phyloP scores from a whole-genome alignment of 1,140 invertebrate genomes.

The Drosophila ercepeae region DNA sequence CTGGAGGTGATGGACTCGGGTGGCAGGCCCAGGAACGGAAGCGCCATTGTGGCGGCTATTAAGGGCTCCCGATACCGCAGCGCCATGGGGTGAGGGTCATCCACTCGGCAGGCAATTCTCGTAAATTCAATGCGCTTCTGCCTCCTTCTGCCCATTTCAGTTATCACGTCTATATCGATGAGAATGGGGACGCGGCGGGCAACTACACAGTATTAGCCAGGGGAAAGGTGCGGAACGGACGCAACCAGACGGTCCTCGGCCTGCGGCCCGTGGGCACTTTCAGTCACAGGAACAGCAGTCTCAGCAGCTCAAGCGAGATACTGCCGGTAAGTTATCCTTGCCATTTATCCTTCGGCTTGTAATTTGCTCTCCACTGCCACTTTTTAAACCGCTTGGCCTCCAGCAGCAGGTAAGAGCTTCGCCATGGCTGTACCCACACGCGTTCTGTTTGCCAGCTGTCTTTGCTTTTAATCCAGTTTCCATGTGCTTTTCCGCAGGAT shows the following conservation, averaged over 20 bases:
- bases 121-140: conserved; percentile 5
- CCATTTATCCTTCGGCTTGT: conserved; percentile 12
- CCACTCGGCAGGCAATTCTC: conserved; percentile 2
- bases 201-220: conserved; percentile 95
- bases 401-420: conserved; percentile 68
- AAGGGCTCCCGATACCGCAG: conserved; percentile 91
- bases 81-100: conserved; percentile 90
- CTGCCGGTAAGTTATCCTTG: conserved; percentile 85
- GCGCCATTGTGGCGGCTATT: conserved; percentile 88
- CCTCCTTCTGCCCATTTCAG: conserved; percentile 83
- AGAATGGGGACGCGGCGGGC: conserved; percentile 97
- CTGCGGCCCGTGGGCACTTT: conserved; percentile 91
- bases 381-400: conserved; percentile 29
- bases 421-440: conserved; percentile 8
- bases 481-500: conserved; percentile 84
- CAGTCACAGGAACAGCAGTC: conserved; percentile 83
- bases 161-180: conserved; percentile 96
- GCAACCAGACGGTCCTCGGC: conserved; percentile 86
- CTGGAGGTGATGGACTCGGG: conserved; percentile 87
- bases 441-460: not conserved
- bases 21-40: conserved; percentile 89
- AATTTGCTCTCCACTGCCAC: conserved; percentile 27
- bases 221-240: conserved; percentile 60
- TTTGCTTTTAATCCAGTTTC: conserved; percentile 4
- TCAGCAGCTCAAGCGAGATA: conserved; percentile 83